A percentile compares a stretch with the other conserved stretches of the same genome.
Evolutionary conservation across 2,888 invertebrate species (phyloP).

Genomic region (Callyntrura guangdongensis): DNA sequence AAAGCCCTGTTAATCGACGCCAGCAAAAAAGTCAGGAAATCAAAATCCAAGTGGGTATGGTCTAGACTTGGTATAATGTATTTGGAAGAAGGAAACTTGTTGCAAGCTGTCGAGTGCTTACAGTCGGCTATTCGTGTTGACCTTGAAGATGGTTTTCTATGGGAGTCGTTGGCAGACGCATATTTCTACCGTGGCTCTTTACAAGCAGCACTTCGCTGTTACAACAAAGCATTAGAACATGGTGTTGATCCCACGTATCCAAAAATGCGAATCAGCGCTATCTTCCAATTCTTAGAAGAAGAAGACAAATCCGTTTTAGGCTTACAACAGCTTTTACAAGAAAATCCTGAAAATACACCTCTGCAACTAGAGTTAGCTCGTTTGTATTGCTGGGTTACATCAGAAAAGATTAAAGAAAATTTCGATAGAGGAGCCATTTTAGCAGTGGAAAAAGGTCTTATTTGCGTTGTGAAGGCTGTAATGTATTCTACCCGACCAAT

Average conservation of each 20-base stretch:
- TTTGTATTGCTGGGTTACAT: conserved; percentile 91
- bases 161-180: conserved; percentile 96
- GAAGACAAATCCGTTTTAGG: conserved; percentile 91
- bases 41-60: conserved; percentile 90
- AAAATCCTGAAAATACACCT: conserved; percentile 89
- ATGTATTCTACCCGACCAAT: conserved; percentile 60
- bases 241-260: conserved; percentile 90
- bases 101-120: conserved; percentile 92
- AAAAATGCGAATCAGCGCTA: conserved; percentile 91
- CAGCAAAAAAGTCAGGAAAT: conserved; percentile 78
- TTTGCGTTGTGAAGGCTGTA: conserved; percentile 85
- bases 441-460: conserved; percentile 90
- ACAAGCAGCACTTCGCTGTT: conserved; percentile 95
- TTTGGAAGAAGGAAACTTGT: conserved; percentile 90
- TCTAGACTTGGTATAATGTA: conserved; percentile 94
- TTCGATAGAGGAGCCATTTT: conserved; percentile 91
- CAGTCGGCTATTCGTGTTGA: conserved; percentile 88
- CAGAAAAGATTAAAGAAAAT: conserved; percentile 89
- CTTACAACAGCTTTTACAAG: conserved; percentile 89
- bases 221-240: conserved; percentile 91
- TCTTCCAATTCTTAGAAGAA: conserved; percentile 90
- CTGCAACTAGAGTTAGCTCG: conserved; percentile 94
- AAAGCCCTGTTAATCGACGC: conserved; percentile 77
- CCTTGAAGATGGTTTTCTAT: conserved; percentile 90
- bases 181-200: conserved; percentile 96